Base-by-base conservation (phyloP, 1,140 invertebrate species). In the Pseudomyrmex gracilis region DNA sequence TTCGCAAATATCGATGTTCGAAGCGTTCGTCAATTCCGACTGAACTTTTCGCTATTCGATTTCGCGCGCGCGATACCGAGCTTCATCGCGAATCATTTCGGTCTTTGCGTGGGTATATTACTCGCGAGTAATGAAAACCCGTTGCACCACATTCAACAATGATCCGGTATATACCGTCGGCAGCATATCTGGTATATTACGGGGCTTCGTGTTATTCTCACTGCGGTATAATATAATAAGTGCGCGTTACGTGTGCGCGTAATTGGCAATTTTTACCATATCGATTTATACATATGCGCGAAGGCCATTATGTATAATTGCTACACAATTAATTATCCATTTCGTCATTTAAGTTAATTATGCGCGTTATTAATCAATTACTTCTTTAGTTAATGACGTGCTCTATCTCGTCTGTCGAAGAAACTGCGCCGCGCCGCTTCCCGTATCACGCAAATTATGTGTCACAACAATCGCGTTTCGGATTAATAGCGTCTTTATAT, bases 301-400 rank as follows among this genome's bases (percentile, higher is more conserved):
- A 5, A 12, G 2, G 47, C 7, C 9, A 24, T n/a, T n/a, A n/a
- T n/a, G n/a, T 24, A 58, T 60, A 71, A 71, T 70, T 67, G 20
- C 66, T 10, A 22, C 1, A 34, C 64, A 80, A 71, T 80, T 80
- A 80, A 80, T 80, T 71, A 34, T 58, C 66, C 53, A 58, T 80
- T 80, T 80, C 57, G 58, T 70, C 22, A 80, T 80, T 78, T 17
- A 24, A 24, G 64, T 78, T 71, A 80, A 70, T 70, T 71, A 71
- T 34, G 58, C 49, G 53, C 12, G 43, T 24, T 71, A 80, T 57
- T 80, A 71, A 80, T 71, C 53, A 80, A 80, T 80, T 80, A 71
- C 76, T 80, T 80, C 58, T 80, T 58, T 57, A 80, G n/a, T 71
- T 71, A 71, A 71, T 71, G 55, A 60, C 55, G 43, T 24, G 53